A percentile compares a stretch with the other conserved stretches of the same genome.
Conservation (phyloP, 2,113 vertebrate genomes). For the Pachycephala philippinensis region DNA sequence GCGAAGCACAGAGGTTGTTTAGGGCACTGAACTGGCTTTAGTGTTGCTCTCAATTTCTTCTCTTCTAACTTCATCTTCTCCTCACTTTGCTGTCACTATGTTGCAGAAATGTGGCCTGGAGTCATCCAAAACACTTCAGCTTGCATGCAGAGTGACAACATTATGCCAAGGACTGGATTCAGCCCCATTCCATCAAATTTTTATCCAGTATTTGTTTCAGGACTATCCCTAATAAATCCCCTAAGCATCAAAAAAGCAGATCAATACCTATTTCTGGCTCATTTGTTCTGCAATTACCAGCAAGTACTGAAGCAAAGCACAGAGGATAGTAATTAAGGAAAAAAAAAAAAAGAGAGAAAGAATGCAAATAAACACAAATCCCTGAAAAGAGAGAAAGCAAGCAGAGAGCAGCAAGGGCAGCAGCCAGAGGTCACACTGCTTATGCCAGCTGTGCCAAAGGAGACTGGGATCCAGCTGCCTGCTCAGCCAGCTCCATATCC, state of each 20-base stretch:
- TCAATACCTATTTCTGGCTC: neutral
- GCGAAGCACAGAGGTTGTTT: neutral
- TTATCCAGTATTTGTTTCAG: neutral
- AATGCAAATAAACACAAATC: neutral
- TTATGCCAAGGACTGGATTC: neutral
- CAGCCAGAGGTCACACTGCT: neutral
- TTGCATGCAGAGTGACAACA: neutral
- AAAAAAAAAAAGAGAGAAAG: neutral
- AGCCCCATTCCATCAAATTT: neutral
- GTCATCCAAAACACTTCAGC: neutral
- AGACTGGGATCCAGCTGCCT: neutral
- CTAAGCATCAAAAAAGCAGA: neutral
- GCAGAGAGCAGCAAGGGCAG: neutral
- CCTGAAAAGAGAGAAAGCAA: neutral
- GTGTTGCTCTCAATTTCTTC: neutral
- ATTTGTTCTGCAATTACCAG: neutral
- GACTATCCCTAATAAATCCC: neutral
- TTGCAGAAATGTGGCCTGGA: neutral
- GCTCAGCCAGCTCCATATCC: neutral
- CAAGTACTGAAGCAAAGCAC: neutral
- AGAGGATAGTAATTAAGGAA: neutral
- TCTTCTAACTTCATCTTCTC: neutral
- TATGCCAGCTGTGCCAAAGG: neutral
- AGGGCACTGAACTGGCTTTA: neutral
- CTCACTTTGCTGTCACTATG: neutral